Conservation (phyloP, 2,113 vertebrate genomes). For the Procavia capensis region DNA sequence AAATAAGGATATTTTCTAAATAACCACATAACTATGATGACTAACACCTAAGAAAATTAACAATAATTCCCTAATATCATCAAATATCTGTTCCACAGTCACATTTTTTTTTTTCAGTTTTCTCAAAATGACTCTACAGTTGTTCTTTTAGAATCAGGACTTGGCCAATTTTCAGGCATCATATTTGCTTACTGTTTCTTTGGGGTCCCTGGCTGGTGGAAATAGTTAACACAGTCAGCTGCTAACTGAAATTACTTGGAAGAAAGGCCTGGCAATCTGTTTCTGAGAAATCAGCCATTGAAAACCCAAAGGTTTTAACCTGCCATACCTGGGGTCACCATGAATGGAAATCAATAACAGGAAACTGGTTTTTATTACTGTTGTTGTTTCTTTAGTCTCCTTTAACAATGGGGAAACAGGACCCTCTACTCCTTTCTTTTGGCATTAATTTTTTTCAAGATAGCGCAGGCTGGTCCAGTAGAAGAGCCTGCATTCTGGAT, state of each 20-base stretch:
- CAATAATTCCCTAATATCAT: neutral
- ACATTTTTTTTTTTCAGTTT: neutral
- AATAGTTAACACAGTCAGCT: too few relatives aligned
- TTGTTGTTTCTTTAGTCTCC: neutral
- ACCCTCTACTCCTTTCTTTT: neutral
- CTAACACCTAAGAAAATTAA: neutral
- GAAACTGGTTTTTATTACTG: too few relatives aligned
- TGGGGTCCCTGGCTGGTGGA: too few relatives aligned
- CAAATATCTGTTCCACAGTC: fast-evolving
- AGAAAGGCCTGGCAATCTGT: too few relatives aligned
- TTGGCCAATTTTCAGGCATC: neutral
- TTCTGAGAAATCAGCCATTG: too few relatives aligned
- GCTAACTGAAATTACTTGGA: too few relatives aligned
- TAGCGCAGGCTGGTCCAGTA: neutral
- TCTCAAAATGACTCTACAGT: neutral
- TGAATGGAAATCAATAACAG: too few relatives aligned
- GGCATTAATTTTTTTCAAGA: neutral
- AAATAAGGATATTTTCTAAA: neutral
- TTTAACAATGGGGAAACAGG: neutral
- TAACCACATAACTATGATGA: neutral
- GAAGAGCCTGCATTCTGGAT: neutral
- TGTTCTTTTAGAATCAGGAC: neutral
- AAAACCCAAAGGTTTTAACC: too few relatives aligned
- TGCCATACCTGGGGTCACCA: too few relatives aligned
- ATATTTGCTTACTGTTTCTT: neutral